Base-by-base conservation (phyloP, 2,797 vertebrate species). In the Chelidonichthys spinosus region DNA sequence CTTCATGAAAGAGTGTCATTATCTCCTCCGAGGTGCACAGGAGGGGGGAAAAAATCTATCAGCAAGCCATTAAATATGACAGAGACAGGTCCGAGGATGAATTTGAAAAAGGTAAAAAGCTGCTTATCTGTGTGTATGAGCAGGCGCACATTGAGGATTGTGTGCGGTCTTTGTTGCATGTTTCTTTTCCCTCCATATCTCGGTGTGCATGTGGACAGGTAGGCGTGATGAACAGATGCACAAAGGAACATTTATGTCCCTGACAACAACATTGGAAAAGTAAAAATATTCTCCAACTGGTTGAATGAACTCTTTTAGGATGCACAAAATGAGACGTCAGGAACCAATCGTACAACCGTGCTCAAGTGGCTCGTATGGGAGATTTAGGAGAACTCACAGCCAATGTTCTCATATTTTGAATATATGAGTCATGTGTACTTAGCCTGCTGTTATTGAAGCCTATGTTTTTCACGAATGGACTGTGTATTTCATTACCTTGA, bases 51-150 rank as follows among this genome's bases (percentile, higher is more conserved):
- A 58, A 71, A 66, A 73, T 81, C 76, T 76, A 70, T 76, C 46
- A 35, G 37, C 42, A 68, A 74, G 67, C 72, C 64, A 78, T 87
- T 83, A 80, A 81, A 86, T 83, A 63, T 74, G 78, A 87, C 84
- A 76, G 47, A 69, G 62, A 44, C 64, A 61, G 46, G 63, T 65
- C 43, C 60, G 36, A 60, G 66, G 73, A 78, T 54, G 42, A 69
- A 82, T 85, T 63, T 87, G 25, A 79, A 85, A 85, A 78, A 83
- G 72, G 69, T 77, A 85, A 77, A 86, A 72, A 74, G 25, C 61
- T 53, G 61, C 78, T 84, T 81, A 86, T 84, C 74, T 72, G 17
- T 3, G 25, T 60, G 65, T 32, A 33, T 7, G 3, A 44, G 47
- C 53, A n/a, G 63, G 15, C 32, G 44, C 44, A 13, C 0, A 15